A percentile compares a stretch with the other conserved stretches of the same genome.
These are phyloP conservation scores for Caerostris darwini DNA, from an alignment of 1,140 invertebrate genomes.

Conservation along the genomic window DNA sequence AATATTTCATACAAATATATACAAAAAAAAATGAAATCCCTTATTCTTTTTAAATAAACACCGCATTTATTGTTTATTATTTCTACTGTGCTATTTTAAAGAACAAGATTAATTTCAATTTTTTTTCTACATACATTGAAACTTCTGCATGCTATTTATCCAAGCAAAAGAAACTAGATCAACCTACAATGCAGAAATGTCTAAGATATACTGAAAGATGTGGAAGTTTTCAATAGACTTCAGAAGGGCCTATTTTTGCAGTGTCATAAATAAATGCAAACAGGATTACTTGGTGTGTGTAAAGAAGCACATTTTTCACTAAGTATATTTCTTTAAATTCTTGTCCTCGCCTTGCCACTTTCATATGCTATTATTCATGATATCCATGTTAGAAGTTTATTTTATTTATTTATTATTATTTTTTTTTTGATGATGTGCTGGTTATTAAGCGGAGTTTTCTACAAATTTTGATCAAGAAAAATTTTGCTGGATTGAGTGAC, in stretches of 20 bases:
- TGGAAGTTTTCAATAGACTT: background rate
- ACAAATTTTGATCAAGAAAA: background rate
- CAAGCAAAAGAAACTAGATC: background rate
- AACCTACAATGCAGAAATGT: background rate
- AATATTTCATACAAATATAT: too few species aligned
- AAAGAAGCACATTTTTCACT: background rate
- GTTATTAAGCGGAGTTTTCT: background rate
- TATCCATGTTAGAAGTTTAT: background rate
- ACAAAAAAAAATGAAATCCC: too few species aligned
- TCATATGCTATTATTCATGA: background rate
- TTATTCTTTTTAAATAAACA: background rate
- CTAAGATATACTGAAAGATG: background rate
- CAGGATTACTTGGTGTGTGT: background rate
- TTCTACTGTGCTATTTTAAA: background rate
- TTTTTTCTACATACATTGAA: background rate
- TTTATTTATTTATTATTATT: background rate
- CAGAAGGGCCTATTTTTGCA: background rate
- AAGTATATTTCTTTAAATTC: background rate
- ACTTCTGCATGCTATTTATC: background rate
- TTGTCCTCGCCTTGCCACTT: background rate
- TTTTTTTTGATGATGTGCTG: background rate
- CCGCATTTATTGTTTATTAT: background rate
- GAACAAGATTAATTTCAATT: background rate
- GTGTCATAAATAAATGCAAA: background rate
- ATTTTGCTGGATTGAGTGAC: background rate